Evolutionary conservation across 2,113 vertebrate species (phyloP).

Genomic region (Pyxicephalus adspersus): DNA sequence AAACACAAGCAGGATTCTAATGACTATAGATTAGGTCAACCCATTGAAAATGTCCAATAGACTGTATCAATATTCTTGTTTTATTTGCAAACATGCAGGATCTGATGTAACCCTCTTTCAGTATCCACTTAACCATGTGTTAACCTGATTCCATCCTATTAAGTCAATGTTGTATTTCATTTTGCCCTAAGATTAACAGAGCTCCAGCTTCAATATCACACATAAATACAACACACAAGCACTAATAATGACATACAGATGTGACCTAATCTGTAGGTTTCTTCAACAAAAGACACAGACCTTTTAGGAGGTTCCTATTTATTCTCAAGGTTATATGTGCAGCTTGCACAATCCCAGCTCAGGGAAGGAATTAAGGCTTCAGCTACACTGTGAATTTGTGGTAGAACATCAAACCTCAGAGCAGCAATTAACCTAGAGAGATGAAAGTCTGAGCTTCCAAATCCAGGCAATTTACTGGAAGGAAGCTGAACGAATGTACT

Average conservation of each 20-base stretch:
- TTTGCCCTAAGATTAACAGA: slow-evolving; percentile 19
- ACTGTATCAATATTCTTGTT: not conserved
- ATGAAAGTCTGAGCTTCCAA: slow-evolving; percentile 73
- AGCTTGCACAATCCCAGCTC: slow-evolving; percentile 39
- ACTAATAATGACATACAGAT: slow-evolving; percentile 35
- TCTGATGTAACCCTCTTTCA: not conserved
- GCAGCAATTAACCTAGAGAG: slow-evolving; percentile 73
- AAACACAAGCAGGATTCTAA: too few species aligned
- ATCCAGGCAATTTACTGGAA: slow-evolving; percentile 68
- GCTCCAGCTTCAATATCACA: slow-evolving; percentile 12
- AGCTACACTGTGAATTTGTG: slow-evolving; percentile 32
- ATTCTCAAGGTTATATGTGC: slow-evolving; percentile 43
- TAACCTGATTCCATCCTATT: slow-evolving; percentile 43
- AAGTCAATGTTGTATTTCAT: slow-evolving; percentile 48
- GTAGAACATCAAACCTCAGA: slow-evolving; percentile 62
- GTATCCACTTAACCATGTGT: slow-evolving; percentile 17
- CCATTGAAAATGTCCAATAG: not conserved
- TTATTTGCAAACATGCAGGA: not conserved
- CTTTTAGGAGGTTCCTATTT: slow-evolving; percentile 37
- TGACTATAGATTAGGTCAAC: not conserved
- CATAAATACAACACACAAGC: slow-evolving; percentile 29
- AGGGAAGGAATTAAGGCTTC: slow-evolving; percentile 36
- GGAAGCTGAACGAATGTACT: slow-evolving; percentile 56
- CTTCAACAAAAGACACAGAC: slow-evolving; percentile 23
- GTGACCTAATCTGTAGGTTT: slow-evolving; percentile 30